These are phyloP conservation scores for Adelphocoris suturalis DNA, from an alignment of 2,888 invertebrate species.

Conservation along the genomic window DNA sequence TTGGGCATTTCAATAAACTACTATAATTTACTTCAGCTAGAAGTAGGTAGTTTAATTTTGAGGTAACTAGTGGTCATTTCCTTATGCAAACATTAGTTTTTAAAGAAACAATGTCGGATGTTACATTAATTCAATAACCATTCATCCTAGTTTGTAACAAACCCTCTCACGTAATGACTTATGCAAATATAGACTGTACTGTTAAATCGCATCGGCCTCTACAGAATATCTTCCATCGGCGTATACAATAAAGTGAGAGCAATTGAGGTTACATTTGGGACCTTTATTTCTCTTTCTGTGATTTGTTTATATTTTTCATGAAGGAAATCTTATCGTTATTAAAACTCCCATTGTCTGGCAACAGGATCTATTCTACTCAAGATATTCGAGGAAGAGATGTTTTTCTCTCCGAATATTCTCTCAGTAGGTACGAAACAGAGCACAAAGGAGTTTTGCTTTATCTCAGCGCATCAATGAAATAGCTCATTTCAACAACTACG, in stretches of 20 bases:
- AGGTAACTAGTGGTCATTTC: no score
- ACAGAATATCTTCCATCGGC: no score
- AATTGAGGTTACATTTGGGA: neutral
- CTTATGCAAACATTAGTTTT: no score
- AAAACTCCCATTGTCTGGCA: slow-evolving; percentile 1
- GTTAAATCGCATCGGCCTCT: neutral
- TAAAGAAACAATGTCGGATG: no score
- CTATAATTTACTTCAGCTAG: no score
- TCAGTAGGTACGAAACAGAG: neutral
- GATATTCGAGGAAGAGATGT: neutral
- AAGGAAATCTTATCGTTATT: slow-evolving; percentile 39
- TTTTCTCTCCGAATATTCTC: neutral
- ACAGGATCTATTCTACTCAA: slow-evolving; percentile 20
- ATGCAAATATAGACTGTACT: neutral
- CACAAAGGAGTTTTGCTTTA: neutral
- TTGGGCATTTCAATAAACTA: no score
- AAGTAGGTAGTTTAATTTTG: no score
- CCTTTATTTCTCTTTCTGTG: slow-evolving; percentile 14
- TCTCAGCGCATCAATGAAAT: neutral
- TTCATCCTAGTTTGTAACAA: no score
- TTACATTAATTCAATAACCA: no score
- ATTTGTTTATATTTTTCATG: slow-evolving; percentile 18
- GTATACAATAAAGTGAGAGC: neutral
- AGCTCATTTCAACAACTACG: neutral
- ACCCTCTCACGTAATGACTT: neutral